These are phyloP conservation scores for Halcyon chelicuti DNA, from an alignment of 2,797 vertebrate species.

Conservation along the genomic window DNA sequence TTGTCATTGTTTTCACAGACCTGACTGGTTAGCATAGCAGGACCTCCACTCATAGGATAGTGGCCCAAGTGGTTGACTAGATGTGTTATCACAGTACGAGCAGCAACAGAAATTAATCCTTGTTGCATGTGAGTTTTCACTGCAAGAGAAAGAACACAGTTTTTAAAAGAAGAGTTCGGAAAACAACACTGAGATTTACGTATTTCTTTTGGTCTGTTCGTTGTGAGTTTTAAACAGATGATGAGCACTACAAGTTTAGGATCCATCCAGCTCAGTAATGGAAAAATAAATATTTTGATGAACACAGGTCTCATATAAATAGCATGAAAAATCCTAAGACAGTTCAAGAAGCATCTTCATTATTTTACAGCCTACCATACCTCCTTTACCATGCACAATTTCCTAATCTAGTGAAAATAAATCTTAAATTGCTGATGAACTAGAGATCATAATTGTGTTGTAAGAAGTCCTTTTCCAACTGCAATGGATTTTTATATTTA, in stretches of 20 bases:
- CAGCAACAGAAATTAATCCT: constrained; percentile 94
- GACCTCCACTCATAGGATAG: constrained; percentile 97
- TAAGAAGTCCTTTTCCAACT: neutral
- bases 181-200: neutral
- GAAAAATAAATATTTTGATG: neutral
- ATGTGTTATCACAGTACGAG: constrained; percentile 96
- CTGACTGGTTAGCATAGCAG: constrained; percentile 96
- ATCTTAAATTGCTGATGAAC: neutral
- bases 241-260: neutral
- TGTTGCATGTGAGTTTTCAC: constrained; percentile 95
- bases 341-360: neutral
- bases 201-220: neutral
- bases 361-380: neutral
- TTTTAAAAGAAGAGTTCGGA: neutral
- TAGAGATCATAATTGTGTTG: neutral
- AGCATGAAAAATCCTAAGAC: neutral
- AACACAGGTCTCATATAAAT: neutral
- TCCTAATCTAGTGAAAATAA: constrained; percentile 21
- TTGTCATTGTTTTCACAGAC: constrained; percentile 99
- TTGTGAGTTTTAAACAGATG: neutral
- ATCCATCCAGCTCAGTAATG: neutral
- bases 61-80: constrained; percentile 97
- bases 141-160: constrained; percentile 70
- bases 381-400: neutral
- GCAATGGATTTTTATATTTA: constrained; percentile 26